Conservation (phyloP, 2,888 invertebrate genomes). For the Cecidostiba fungosa region DNA sequence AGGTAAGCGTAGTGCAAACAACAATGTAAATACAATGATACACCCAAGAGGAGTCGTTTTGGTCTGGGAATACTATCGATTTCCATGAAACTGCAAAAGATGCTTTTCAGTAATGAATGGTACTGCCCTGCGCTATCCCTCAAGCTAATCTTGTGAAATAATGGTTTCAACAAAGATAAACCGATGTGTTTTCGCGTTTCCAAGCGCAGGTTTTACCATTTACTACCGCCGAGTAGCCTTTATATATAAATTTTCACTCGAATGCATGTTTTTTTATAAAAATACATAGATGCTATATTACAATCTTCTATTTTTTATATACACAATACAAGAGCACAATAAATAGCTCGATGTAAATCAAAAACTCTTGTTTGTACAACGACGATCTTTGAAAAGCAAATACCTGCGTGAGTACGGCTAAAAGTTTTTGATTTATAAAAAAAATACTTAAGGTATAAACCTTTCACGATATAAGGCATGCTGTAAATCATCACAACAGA, state of each 20-base stretch:
- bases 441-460: no score
- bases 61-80: neutral
- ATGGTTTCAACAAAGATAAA: no score
- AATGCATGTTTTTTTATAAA: slow-evolving; percentile 17
- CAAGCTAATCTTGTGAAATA: neutral
- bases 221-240: neutral
- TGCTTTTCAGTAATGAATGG: neutral
- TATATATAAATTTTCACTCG: neutral
- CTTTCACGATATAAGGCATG: neutral
- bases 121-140: neutral
- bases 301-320: neutral
- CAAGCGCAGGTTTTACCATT: neutral
- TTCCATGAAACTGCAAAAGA: neutral
- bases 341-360: neutral
- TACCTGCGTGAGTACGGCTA: neutral
- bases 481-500: neutral
- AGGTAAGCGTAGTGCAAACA: neutral
- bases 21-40: neutral
- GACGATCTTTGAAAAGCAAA: neutral
- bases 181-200: neutral
- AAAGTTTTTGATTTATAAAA: neutral
- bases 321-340: neutral
- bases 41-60: neutral
- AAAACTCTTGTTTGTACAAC: neutral
- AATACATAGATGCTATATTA: neutral